Evolutionary conservation across 2,888 invertebrate species (phyloP), one percentile per base, ranked within the genome.

Genomic region (Drosophila pseudotalamancana): DNA sequence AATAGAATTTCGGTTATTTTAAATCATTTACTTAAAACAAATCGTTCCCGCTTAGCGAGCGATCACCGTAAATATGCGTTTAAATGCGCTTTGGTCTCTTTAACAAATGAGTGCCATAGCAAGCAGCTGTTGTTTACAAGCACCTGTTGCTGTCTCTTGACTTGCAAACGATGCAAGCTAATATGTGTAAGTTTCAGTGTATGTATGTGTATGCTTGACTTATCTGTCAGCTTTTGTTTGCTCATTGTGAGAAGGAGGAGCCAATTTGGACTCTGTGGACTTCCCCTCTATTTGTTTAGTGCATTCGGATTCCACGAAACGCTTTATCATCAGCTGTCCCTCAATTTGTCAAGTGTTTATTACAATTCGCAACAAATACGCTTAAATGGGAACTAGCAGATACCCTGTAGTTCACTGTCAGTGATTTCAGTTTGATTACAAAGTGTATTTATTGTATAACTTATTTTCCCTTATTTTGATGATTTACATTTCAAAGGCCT

Each of bases 311-410:
- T 75, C 60, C 55, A 46, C 18, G 61, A 75, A 72, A 56, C 48
- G 45, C 39, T 46, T 56, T 60, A 76, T 61, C 59, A 51, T 56
- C 32, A 57, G 35, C 56, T 49, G 68, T n/a, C 49, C 45, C 29
- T 12, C 68, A 59, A 50, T 53, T 55, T 65, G 55, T 71, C 72
- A 76, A 71, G 76, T 73, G 72, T 35, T 57, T 61, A 39, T 65
- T 31, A 42, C 32, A 21, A 14, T 14, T 11, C 19, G 37, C 34
- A 37, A 40, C 8, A 45, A 35, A 18, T 19, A 12, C 1, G 2
- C 12, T n/a, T n/a, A n/a, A 8, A 14, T 18, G 11, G 1, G 4
- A 2, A 34, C 48, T 9, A n/a, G 16, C 1, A 3, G 6, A 25
- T 48, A 16, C 34, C 25, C 34, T 35, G 25, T 45, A 45, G 3